Base-by-base conservation (phyloP, 2,888 invertebrate genomes). In the Tribolium freemani region DNA sequence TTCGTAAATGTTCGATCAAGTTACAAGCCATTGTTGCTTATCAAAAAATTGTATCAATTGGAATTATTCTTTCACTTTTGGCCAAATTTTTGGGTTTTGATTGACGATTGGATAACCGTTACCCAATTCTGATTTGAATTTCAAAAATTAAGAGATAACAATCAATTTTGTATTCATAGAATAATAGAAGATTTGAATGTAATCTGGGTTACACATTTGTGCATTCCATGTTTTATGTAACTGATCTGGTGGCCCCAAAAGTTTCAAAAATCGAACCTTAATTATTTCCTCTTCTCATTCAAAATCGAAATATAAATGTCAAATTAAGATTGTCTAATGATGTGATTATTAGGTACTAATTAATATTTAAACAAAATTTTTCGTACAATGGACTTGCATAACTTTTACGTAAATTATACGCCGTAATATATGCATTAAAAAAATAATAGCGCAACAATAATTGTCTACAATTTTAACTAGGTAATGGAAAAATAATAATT, bases 11-110 rank as follows among this genome's bases (percentile, higher is more conserved):
- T 60, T 60, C 31, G 21, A 10, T 3, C 30, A 26, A 16, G n/a
- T 50, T 63, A 63, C 63, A 63, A 63, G 63, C 63, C 50, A 63
- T 63, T 63, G 63, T 63, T 63, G 13, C 30, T 38, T 63, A 63
- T 63, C 63, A 16, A 38, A 48, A 63, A 63, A 31, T 16, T 50
- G 63, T 63, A 63, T 63, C 63, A 31, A 11, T 11, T 21, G 44
- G 10, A 46, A 48, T 26, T 46, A n/a, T 20, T 58, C 13, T 60
- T 46, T 48, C 44, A 1, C 16, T 60, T 60, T 26, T 46, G 9
- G 2, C 16, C 48, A 11, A 44, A 48, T 10, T 60, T 60, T 60
- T 60, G 46, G 54, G 26, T 30, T 9, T 54, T 26, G 26, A 54
- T 26, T 10, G 10, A 11, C 46, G 58, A 20, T 56, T 58, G 44